Conservation (phyloP, 2,888 invertebrate genomes). For the Drosophila paucipuncta region DNA sequence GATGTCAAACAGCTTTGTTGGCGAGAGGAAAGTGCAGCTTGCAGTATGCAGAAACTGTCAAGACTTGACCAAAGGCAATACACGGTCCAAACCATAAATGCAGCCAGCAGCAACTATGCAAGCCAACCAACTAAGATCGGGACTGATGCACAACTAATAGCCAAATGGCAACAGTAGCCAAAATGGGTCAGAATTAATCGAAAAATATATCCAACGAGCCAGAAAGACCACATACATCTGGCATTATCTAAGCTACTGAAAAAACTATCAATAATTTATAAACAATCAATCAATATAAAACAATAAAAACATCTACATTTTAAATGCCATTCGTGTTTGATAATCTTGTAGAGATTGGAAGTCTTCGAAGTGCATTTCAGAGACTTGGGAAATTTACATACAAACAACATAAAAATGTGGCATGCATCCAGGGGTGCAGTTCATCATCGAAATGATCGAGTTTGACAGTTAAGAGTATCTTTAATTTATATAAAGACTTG, state of each 20-base stretch:
- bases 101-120: constrained; percentile 23
- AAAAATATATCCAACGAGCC: not conserved
- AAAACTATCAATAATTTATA: not conserved
- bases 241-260: not conserved
- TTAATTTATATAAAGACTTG: not conserved
- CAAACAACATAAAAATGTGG: not conserved
- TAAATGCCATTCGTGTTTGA: not conserved
- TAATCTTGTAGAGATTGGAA: not conserved
- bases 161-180: not conserved
- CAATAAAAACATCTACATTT: not conserved
- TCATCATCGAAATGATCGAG: not conserved
- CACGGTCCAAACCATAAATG: constrained; percentile 64
- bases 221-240: not conserved
- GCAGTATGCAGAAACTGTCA: constrained; percentile 29
- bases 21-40: not conserved
- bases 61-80: constrained; percentile 49
- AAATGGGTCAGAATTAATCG: not conserved
- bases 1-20: not conserved
- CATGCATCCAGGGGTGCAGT: not conserved
- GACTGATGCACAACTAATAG: not conserved
- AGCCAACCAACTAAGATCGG: not conserved
- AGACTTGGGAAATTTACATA: not conserved
- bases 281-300: not conserved
- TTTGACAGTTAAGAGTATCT: not conserved
- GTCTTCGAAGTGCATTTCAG: not conserved